Percentiles rank a stretch among this genome's conserved stretches.
These are phyloP conservation scores for Hozukius guyotensis DNA, from an alignment of 2,797 vertebrate species.

Conservation along the genomic window DNA sequence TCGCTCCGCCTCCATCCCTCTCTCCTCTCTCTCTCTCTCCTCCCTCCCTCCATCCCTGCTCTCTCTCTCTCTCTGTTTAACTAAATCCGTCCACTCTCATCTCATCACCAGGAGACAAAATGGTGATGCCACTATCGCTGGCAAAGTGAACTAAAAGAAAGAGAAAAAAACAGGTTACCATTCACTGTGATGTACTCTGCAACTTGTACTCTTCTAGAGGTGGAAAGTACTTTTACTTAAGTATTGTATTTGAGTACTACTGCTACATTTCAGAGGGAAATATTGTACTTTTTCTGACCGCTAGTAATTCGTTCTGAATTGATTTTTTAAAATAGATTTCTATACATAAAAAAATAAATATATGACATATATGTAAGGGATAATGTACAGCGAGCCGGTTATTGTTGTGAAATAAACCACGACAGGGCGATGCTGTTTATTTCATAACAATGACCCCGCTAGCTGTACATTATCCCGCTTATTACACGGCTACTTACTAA, in stretches of 20 bases:
- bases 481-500: too few species aligned
- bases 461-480: too few species aligned
- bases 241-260: not conserved
- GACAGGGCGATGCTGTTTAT: too few species aligned
- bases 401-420: too few species aligned
- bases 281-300: not conserved
- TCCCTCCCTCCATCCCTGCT: not conserved
- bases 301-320: not conserved
- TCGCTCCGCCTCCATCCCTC: conserved; percentile 40
- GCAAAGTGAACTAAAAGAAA: conserved; percentile 9
- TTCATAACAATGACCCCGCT: too few species aligned
- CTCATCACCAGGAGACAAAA: conserved; percentile 50
- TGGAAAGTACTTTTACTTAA: not conserved
- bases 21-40: not conserved
- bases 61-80: conserved; percentile 22
- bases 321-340: not conserved
- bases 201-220: not conserved
- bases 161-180: not conserved
- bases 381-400: too few species aligned
- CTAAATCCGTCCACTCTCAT: conserved; percentile 60
- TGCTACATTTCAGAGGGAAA: not conserved
- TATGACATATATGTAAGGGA: too few species aligned
- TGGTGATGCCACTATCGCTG: conserved; percentile 19
- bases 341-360: too few species aligned
- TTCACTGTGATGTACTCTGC: not conserved